phyloP scores from a whole-genome alignment of 1,140 invertebrate species.

The Acromyrmex heyeri region DNA sequence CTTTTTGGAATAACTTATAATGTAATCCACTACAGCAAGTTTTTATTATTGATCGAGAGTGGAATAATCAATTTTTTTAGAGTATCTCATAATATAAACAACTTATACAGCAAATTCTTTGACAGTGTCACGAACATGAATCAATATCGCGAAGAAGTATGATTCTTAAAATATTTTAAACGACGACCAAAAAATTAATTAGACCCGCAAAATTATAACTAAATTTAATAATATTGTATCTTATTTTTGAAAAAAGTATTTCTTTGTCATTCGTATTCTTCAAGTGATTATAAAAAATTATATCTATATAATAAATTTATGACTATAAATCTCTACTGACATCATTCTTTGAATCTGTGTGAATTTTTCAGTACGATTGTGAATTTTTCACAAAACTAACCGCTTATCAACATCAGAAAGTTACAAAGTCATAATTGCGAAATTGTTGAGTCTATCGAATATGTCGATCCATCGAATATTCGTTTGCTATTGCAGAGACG shows the following conservation, averaged over 20 bases:
- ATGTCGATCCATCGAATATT: constrained; percentile 45
- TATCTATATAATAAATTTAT: background rate
- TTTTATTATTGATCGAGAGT: constrained; percentile 12
- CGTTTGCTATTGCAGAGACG: constrained; percentile 28
- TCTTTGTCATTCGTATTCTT: background rate
- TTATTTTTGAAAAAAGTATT: background rate
- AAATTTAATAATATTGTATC: background rate
- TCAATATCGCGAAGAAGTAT: background rate
- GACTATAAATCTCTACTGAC: background rate
- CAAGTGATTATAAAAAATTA: background rate
- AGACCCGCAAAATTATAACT: background rate
- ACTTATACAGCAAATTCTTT: background rate
- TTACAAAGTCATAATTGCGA: constrained; percentile 53
- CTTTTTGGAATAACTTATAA: background rate
- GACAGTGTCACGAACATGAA: background rate
- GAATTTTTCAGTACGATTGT: background rate
- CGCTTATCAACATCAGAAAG: constrained; percentile 33
- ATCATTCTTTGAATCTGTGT: background rate
- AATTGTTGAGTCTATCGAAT: constrained; percentile 30
- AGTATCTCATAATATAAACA: background rate
- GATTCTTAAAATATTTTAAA: background rate
- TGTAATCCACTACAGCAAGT: background rate
- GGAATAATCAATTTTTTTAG: background rate
- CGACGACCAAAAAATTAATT: background rate
- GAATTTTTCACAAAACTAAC: constrained; percentile 28